These are phyloP conservation scores for Phainopepla nitens DNA, from an alignment of 2,113 vertebrate genomes.

Conservation along the genomic window DNA sequence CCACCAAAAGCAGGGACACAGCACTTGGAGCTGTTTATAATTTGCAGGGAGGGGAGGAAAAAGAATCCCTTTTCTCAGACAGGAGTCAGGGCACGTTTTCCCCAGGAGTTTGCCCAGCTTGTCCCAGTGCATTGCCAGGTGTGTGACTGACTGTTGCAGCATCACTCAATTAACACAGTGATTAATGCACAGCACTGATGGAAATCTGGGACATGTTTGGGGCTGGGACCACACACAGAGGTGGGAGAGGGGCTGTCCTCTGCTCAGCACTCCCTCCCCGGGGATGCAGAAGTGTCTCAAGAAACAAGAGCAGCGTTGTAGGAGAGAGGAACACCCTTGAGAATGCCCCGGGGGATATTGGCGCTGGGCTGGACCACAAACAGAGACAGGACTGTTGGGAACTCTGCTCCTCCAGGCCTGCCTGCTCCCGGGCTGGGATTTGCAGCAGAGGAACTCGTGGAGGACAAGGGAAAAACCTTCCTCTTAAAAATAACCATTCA, in stretches of 20 bases:
- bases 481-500: fast-evolving
- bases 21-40: fast-evolving
- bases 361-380: not conserved
- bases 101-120: not conserved
- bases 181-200: not conserved
- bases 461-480: not conserved
- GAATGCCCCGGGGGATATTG: fast-evolving
- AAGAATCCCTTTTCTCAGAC: fast-evolving
- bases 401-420: not conserved
- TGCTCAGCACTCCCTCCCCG: not conserved
- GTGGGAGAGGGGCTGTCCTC: not conserved
- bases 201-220: not conserved
- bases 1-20: not conserved
- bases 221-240: not conserved
- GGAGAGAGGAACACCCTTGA: not conserved
- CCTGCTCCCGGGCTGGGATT: not conserved
- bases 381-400: not conserved
- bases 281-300: not conserved
- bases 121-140: not conserved
- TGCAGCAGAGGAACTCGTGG: not conserved
- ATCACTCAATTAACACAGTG: not conserved
- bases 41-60: not conserved
- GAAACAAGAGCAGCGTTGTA: not conserved
- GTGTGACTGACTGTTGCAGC: not conserved
- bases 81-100: fast-evolving